Base-by-base conservation (phyloP, 2,888 invertebrate species). In the Antheraea assamensis region DNA sequence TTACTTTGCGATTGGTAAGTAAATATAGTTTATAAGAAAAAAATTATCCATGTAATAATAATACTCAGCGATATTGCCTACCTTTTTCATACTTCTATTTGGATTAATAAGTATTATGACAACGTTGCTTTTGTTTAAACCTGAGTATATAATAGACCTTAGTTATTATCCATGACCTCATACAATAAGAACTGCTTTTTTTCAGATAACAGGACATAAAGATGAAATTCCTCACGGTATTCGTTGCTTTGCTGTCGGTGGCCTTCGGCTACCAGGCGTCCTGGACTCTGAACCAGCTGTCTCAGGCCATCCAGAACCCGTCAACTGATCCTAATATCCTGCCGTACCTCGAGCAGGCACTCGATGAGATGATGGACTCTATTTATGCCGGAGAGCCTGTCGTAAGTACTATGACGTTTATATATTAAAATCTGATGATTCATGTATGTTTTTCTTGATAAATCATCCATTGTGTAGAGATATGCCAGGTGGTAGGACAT, bases 201-300 rank as follows among this genome's bases (percentile, higher is more conserved):
- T 68, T 5, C 58, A 71, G 66, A 31, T 49, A 27, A 72, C 47
- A 61, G 66, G 58, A 55, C 71, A 30, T 68, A 27, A 87, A 81
- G 72, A 91, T 91, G 92, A 92, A 91, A 85, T 88, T 89, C 86
- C 79, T 91, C 78, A 84, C 86, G 73, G 82, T 88, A n/a, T 87
- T 92, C 80, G 85, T 84, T 71, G 87, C 89, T 75, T 49, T 55
- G 70, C 71, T 74, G 55, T 72, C 74, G 71, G 74, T 74, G 68
- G 74, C 74, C 35, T 74, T 71, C 68, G 74, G 71, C 58, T 68
- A 72, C 76, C 78, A 77, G 73, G 76, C 77, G 71, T 71, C 78
- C 17, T 87, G 87, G 87, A 85, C 85, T 42, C 78, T 89, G 58
- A 68, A 82, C 35, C 83, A 90, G 79, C 84, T 90, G 70, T 84